phyloP scores from a whole-genome alignment of 30 jellyfish, hydroid and myxozoan genomes.

The Morbakka virulenta region DNA sequence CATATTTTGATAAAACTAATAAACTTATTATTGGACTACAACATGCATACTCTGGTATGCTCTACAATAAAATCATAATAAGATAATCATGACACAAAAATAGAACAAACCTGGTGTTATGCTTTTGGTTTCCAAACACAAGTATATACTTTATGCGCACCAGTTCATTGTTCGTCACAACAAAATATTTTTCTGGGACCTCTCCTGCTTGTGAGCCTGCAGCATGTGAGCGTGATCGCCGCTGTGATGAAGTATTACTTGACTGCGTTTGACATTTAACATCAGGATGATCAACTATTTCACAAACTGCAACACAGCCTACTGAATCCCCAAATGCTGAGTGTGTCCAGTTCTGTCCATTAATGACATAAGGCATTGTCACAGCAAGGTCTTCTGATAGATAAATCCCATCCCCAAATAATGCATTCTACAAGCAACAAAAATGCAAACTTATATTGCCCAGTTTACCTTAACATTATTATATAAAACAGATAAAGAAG shows the following conservation, averaged over 20 bases:
- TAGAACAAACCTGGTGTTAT: constrained; percentile 29
- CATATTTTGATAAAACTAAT: no score
- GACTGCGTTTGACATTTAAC: constrained; percentile 66
- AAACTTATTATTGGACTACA: not conserved
- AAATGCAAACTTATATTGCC: no score
- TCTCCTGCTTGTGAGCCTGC: constrained; percentile 82
- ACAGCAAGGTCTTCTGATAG: constrained; percentile 81
- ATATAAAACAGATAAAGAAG: no score
- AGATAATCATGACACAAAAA: not conserved
- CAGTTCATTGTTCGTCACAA: constrained; percentile 88
- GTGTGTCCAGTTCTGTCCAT: constrained; percentile 77
- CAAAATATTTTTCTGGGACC: constrained; percentile 88
- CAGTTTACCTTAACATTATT: no score
- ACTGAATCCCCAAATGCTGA: constrained; percentile 73
- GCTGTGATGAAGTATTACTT: no score
- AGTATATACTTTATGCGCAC: constrained; percentile 70
- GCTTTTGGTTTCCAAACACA: constrained; percentile 28
- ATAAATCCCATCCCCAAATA: constrained; percentile 90
- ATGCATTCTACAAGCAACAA: constrained; percentile 58
- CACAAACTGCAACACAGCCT: constrained; percentile 91
- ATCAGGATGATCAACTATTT: constrained; percentile 84
- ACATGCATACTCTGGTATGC: not conserved
- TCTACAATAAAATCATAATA: no score
- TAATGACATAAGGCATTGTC: constrained; percentile 74
- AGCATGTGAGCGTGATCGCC: constrained; percentile 68